Conservation (phyloP, 2,888 invertebrate species). For the Protonemura montana region DNA sequence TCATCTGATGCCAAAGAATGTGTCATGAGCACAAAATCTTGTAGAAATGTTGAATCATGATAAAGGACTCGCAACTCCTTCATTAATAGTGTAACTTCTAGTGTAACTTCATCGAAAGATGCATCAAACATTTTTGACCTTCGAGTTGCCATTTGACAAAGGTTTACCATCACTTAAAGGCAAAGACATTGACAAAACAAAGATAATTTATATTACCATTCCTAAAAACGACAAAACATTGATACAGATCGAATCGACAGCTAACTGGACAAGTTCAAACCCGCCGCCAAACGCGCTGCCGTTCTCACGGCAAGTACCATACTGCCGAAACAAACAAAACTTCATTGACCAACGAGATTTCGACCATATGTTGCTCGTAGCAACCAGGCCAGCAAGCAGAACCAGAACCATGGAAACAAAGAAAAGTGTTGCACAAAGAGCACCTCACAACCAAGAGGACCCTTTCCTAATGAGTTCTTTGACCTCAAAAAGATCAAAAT, state of each 20-base stretch:
- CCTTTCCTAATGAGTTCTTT: not conserved
- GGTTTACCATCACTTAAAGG: not conserved
- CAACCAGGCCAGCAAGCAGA: not conserved
- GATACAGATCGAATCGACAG: not conserved
- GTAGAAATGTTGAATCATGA: no score
- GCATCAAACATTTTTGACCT: no score
- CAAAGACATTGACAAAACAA: conserved; percentile 23
- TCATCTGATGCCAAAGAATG: no score
- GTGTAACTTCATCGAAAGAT: no score
- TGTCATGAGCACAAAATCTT: no score
- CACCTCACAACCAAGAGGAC: not conserved
- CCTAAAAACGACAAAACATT: not conserved
- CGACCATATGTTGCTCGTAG: not conserved
- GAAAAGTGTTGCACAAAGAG: not conserved
- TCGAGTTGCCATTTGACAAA: no score
- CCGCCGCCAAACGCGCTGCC: not conserved
- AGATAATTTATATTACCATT: not conserved
- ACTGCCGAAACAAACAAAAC: not conserved
- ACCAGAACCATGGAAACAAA: not conserved
- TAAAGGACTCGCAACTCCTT: no score
- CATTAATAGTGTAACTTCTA: no score
- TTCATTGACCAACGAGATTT: not conserved
- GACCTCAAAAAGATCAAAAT: not conserved
- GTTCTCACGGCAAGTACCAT: not conserved
- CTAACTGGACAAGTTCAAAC: not conserved